Percentiles rank a stretch among this genome's conserved stretches.
Conservation (phyloP, 2,888 invertebrate genomes). For the Crepidodera aurea region DNA sequence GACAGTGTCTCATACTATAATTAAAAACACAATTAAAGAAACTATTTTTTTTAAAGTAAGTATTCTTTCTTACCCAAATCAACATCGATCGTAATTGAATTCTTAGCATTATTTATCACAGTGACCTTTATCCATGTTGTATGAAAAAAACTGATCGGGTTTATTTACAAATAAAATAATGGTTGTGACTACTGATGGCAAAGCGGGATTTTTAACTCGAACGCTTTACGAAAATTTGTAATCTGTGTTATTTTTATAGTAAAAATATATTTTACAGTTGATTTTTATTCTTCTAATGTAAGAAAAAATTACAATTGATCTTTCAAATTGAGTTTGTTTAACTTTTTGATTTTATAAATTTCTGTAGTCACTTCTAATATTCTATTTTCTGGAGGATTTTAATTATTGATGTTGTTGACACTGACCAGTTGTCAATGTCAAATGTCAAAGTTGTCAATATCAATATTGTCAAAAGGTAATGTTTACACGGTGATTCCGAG, state of each 20-base stretch:
- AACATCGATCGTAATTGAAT: neutral
- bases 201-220: neutral
- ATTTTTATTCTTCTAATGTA: no score
- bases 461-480: neutral
- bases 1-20: neutral
- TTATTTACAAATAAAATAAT: constrained; percentile 9
- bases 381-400: no score
- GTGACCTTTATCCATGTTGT: constrained; percentile 10
- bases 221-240: no score
- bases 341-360: no score
- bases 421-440: no score
- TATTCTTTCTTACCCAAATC: constrained; percentile 1
- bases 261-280: no score
- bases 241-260: no score
- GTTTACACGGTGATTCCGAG: neutral
- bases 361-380: no score
- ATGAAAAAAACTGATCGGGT: neutral
- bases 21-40: neutral
- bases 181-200: neutral
- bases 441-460: neutral
- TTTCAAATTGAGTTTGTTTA: no score
- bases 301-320: no score
- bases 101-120: neutral
- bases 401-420: no score
- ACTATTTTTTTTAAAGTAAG: neutral